Conservation (phyloP, 2,888 invertebrate genomes). For the Tupiocoris notatus region DNA sequence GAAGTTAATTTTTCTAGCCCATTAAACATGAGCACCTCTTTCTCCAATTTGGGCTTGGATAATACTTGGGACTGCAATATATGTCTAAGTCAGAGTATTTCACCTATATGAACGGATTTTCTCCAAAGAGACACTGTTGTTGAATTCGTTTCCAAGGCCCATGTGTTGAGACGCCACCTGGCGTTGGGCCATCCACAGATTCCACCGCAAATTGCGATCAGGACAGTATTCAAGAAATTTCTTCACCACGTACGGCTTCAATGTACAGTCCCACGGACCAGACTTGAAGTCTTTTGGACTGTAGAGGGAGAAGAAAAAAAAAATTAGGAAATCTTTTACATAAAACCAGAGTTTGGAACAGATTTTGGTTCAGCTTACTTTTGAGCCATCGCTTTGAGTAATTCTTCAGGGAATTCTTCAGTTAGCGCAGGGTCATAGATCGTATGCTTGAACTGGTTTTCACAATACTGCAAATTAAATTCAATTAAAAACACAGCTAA, state of each 20-base stretch:
- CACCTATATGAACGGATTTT: conserved; percentile 68
- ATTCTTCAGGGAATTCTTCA: conserved; percentile 70
- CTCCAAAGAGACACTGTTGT: conserved; percentile 72
- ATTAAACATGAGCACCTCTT: too few relatives aligned
- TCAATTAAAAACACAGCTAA: too few relatives aligned
- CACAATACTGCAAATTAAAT: too few relatives aligned
- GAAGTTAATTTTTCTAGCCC: too few relatives aligned
- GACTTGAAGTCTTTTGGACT: conserved; percentile 18
- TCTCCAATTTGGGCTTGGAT: too few relatives aligned
- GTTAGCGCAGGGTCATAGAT: conserved; percentile 67
- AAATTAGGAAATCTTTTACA: not conserved
- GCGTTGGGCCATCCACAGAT: conserved; percentile 78
- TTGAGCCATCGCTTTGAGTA: conserved; percentile 55
- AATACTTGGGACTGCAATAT: too few relatives aligned
- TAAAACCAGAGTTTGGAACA: too few relatives aligned
- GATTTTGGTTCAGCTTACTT: too few relatives aligned
- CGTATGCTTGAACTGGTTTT: conserved; percentile 64
- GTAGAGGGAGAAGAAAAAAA: too few relatives aligned
- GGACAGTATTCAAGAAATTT: conserved; percentile 84
- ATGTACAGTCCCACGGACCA: conserved; percentile 40
- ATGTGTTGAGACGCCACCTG: conserved; percentile 52
- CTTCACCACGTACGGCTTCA: conserved; percentile 49
- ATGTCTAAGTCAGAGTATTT: too few relatives aligned
- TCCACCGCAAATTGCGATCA: conserved; percentile 73
- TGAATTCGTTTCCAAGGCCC: conserved; percentile 50